Percentiles rank a stretch among this genome's conserved stretches.
These are phyloP conservation scores for Rhinichthys osculus DNA, from an alignment of 2,797 vertebrate species.

Conservation along the genomic window DNA sequence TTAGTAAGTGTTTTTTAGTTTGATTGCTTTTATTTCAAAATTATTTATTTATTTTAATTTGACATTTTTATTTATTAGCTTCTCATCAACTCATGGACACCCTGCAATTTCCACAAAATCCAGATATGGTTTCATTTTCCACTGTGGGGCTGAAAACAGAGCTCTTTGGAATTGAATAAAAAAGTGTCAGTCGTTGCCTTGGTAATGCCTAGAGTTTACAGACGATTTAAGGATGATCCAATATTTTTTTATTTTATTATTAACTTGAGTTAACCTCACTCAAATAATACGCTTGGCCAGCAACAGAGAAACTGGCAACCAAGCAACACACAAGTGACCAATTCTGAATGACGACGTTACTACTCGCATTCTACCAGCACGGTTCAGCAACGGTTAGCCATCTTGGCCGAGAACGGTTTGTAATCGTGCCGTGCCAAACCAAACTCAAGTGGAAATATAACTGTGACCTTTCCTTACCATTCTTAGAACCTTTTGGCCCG, in stretches of 20 bases:
- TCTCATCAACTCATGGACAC: not conserved
- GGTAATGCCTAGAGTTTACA: too few species aligned
- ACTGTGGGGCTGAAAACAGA: too few species aligned
- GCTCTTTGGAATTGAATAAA: too few species aligned
- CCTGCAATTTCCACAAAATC: not conserved
- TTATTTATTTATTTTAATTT: too few species aligned
- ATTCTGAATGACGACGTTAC: not conserved
- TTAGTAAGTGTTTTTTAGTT: not conserved
- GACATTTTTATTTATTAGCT: not conserved
- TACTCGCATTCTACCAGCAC: not conserved
- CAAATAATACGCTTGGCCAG: not conserved
- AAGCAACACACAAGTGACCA: not conserved
- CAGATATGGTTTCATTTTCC: too few species aligned
- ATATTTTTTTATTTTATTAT: too few species aligned
- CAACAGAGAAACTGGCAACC: not conserved
- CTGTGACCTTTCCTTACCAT: not conserved
- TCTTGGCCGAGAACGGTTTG: not conserved
- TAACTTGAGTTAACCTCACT: too few species aligned
- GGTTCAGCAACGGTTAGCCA: not conserved
- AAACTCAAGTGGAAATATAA: not conserved
- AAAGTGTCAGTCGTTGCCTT: too few species aligned
- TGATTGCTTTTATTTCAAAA: not conserved
- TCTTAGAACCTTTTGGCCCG: not conserved
- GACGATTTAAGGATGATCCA: too few species aligned
- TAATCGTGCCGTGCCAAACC: not conserved